Base-by-base conservation (phyloP, 2,888 invertebrate genomes). In the Beris morrisii region DNA sequence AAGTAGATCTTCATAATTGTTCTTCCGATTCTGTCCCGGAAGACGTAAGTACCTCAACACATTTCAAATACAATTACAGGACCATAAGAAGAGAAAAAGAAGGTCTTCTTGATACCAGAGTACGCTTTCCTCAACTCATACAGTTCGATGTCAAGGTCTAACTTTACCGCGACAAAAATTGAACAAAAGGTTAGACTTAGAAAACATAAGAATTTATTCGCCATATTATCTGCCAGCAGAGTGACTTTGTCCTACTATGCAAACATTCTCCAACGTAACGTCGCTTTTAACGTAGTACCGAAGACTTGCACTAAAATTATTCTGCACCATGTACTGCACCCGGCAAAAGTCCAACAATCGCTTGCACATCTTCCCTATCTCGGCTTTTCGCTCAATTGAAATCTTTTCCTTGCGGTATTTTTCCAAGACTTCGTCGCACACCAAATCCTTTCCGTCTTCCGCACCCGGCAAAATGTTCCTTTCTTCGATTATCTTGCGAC, bases 221-320 rank as follows among this genome's bases (percentile, higher is more conserved):
- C 4, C 15, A 38, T 15, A 13, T 15, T 11, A 22, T 22, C 31
- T 12, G 28, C 13, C 44, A 15, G 32, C 32, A 12, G 12, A 6
- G 3, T 12, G 12, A n/a, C n/a, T 44, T 52, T 52, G 22, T 7
- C 71, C 92, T 43, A 93, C 78, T 63, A 94, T 84, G 75, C 90
- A 91, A 61, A 91, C 84, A 82, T 94, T 94, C 80, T 94, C 94
- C 38, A 88, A 83, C 0, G 93, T 91, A 9, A 90, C 83, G 22
- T 82, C 79, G 4, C 79, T 74, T 6, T 86, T 81, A 61, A 90
- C 90, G 75, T 89, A 93, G 75, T 85, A 83, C 72, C 86, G 82
- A 55, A 94, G 81, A 5, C 81, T 76, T 53, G 88, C 85, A 0
- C 83, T 76, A 74, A 88, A 89, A 6, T 88, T 87, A 63, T 81